Evolutionary conservation across 2,888 invertebrate genomes (phyloP), one percentile per base, ranked within the genome.

Genomic region (Notodonta dromedarius): DNA sequence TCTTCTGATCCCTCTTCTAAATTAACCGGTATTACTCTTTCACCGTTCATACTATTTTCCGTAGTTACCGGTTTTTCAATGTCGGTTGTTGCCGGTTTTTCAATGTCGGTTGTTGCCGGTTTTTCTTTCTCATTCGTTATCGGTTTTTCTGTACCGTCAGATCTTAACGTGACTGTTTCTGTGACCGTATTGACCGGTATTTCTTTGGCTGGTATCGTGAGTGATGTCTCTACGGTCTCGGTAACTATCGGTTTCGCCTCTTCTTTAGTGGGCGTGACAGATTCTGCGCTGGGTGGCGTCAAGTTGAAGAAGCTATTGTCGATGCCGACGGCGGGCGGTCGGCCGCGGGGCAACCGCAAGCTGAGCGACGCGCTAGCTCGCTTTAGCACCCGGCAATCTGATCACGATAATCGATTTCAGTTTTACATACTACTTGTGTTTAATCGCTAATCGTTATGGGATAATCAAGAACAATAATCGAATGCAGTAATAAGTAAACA

Each of bases 321-420:
- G 67, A 93, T 72, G 67, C 89, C 92, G 57, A 91, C 87, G 50
- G 86, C 86, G 11, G 93, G 90, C 64, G 93, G 92, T 0, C 90
- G 88, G 48, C 90, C 91, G 56, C 94, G 90, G 24, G 93, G 92
- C 71, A 93, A 69, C 0, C 91, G 89, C 71, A 89, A 73, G 67
- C 88, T 89, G 62, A 94, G 86, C 63, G 94, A 90, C 5, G 88
- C 93, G 74, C 90, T 93, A 75, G 90, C 82, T 70, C 84, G 85
- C 88, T 93, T 94, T 83, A 85, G 87, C 73, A 94, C 80, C 77
- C 94, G 93, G 87, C 94, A 93, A 93, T 94, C 94, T 94, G 89
- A 87, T 83, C 70, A 79, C 77, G 80, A 83, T 66, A 71, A 76
- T 70, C 74, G 66, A 71, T 65, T 62, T 63, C 16, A 57, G 66